These are phyloP conservation scores for Cairina moschata DNA, from an alignment of 2,113 vertebrate genomes.

Conservation along the genomic window DNA sequence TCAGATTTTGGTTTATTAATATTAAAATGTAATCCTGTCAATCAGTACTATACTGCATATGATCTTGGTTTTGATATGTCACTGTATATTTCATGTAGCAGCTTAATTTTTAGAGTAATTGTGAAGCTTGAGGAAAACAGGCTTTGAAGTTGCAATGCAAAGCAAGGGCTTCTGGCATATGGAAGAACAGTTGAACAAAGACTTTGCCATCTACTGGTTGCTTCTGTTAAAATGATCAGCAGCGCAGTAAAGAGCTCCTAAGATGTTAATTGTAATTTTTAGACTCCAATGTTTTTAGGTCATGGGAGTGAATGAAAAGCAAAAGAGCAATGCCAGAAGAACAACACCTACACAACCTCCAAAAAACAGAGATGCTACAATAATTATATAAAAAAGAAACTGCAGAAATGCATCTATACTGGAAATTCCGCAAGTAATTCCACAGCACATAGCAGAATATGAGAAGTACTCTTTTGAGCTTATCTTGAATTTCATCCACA, in stretches of 20 bases:
- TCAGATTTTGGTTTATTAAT: background rate
- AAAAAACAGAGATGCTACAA: background rate
- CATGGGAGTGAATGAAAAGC: background rate
- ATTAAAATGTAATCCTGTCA: background rate
- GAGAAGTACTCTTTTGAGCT: background rate
- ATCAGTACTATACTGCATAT: too few relatives aligned
- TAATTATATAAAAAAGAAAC: background rate
- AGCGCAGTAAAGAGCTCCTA: background rate
- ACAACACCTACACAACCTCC: background rate
- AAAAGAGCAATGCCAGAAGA: background rate
- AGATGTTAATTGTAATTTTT: background rate
- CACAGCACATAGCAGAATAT: background rate
- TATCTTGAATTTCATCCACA: background rate
- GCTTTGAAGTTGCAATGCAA: background rate
- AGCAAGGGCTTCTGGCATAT: background rate
- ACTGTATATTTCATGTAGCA: background rate
- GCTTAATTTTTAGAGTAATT: background rate
- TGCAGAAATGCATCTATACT: background rate
- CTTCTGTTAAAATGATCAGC: background rate
- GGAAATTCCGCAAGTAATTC: background rate
- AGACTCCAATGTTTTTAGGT: background rate
- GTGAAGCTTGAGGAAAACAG: background rate
- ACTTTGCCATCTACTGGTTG: background rate
- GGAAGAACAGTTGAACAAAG: background rate
- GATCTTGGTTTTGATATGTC: background rate